Evolutionary conservation across 2,113 vertebrate genomes (phyloP).

Genomic region (Monarcha castaneiventris): DNA sequence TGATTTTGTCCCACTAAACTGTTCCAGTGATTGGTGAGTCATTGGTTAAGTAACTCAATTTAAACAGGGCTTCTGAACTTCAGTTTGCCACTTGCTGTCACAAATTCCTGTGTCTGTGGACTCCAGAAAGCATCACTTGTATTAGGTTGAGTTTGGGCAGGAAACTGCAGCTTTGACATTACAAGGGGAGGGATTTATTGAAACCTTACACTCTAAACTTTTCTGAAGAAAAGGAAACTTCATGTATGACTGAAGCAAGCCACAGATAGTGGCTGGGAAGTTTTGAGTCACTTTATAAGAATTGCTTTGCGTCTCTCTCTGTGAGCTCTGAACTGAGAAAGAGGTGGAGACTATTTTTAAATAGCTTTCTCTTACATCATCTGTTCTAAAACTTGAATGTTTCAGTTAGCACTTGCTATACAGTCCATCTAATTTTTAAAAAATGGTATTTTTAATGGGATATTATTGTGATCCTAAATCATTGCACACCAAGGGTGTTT

Average conservation of each 20-base stretch:
- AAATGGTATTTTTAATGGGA: background rate
- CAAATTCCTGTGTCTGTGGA: background rate
- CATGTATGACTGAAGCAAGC: background rate
- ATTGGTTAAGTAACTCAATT: background rate
- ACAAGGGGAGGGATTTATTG: background rate
- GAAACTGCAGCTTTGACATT: background rate
- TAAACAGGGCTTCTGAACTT: background rate
- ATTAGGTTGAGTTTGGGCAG: background rate
- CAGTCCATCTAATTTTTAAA: background rate
- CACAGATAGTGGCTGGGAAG: background rate
- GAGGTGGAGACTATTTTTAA: background rate
- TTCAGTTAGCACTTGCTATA: background rate
- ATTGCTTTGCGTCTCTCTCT: background rate
- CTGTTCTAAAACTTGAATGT: background rate
- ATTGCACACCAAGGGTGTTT: background rate
- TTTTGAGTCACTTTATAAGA: background rate
- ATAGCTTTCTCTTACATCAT: background rate
- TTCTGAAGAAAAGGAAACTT: background rate
- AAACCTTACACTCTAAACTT: background rate
- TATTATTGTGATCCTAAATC: background rate
- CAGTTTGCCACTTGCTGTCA: background rate
- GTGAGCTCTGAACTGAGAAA: background rate
- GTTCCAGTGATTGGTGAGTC: background rate
- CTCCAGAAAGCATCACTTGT: background rate
- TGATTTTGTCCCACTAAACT: background rate